Evolutionary conservation across 2,113 vertebrate genomes (phyloP).

Genomic region (Tringa solitaria): DNA sequence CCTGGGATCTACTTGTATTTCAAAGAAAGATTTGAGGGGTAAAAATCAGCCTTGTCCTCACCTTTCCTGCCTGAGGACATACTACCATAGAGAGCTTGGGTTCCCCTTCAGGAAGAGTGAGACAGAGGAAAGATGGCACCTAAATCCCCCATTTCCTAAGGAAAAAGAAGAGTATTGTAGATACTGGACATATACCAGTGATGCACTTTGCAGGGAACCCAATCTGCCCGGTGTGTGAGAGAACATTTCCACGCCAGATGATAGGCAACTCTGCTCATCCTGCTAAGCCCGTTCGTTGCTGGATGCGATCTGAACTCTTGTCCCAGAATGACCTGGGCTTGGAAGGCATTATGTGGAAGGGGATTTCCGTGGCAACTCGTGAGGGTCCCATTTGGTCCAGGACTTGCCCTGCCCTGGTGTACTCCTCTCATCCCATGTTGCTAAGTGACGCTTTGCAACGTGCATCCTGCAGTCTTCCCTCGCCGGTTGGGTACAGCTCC

Average conservation of each 20-base stretch:
- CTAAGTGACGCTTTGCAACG: not conserved
- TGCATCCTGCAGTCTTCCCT: not conserved
- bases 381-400: not conserved
- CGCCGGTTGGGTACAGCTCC: not conserved
- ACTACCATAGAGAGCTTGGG: not conserved
- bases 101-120: not conserved
- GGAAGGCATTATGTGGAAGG: not conserved
- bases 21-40: not conserved
- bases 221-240: accelerated
- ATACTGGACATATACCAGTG: not conserved
- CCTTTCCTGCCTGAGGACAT: not conserved
- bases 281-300: not conserved
- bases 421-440: not conserved
- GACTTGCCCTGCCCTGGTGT: not conserved
- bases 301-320: not conserved
- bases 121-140: not conserved
- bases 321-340: not conserved
- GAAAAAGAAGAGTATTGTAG: not conserved
- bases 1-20: not conserved
- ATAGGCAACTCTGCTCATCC: not conserved
- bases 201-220: not conserved
- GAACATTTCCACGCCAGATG: not conserved
- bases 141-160: not conserved
- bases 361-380: not conserved
- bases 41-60: not conserved